Conservation (phyloP, 1,140 invertebrate genomes). For the Triops cancriformis region DNA sequence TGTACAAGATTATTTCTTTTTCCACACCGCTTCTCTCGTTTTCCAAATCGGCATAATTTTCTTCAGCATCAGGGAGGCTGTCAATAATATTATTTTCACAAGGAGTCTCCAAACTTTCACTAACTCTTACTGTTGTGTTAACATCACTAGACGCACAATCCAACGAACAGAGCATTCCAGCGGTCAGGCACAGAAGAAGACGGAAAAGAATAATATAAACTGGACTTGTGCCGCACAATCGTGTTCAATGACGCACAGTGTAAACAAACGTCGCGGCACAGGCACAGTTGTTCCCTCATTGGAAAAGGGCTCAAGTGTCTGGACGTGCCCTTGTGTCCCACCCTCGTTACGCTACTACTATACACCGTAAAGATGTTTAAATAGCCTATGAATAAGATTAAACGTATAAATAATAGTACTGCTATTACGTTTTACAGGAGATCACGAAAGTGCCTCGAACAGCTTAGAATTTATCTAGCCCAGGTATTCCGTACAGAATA, state of each 20-base stretch:
- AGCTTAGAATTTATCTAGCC: no score
- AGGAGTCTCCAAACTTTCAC: not conserved
- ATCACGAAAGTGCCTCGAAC: no score
- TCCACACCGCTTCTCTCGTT: not conserved
- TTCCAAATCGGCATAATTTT: not conserved
- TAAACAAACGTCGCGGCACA: not conserved
- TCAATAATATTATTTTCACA: not conserved
- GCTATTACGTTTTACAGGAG: no score
- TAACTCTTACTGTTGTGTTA: not conserved
- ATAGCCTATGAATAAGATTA: no score
- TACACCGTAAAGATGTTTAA: no score
- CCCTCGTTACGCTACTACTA: no score
- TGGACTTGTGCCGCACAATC: not conserved
- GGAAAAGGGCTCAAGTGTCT: no score
- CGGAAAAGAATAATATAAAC: not conserved
- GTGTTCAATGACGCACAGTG: not conserved
- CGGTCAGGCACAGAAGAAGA: not conserved
- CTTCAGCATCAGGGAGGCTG: not conserved
- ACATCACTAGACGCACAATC: not conserved
- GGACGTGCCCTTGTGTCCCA: no score
- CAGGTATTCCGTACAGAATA: no score
- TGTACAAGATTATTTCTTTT: not conserved
- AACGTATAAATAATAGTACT: no score
- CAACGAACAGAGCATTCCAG: not conserved
- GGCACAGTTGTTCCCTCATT: no score